Evolutionary conservation across 2,113 vertebrate genomes (phyloP), one percentile per base, ranked within the genome.

Genomic region (Gymnobelideus leadbeateri): DNA sequence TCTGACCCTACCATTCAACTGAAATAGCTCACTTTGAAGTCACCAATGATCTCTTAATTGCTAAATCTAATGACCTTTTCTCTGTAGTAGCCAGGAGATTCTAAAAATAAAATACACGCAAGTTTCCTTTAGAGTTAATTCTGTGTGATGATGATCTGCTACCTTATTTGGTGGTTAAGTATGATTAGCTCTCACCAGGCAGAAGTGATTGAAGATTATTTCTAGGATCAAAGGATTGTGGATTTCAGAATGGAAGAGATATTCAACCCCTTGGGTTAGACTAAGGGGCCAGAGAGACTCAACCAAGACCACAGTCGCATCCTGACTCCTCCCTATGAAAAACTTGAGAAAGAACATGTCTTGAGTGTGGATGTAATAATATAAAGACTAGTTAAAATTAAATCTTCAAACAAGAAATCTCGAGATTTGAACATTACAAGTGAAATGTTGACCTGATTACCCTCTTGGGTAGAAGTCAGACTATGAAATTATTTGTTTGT

Each of bases 331-430:
- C 37, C 37, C 14, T 43, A 43, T 77, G 68, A 37, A 68, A 68
- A 68, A 68, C 26, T 3, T 61, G 26, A 61, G 55, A 31, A 61
- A 28, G 25, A 68, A 8, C 37, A 7, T 77, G 5, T 77, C 14
- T 2, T 43, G 37, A n/a, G 14, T 2, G 68, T 77, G 68, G 14
- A 21, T 21, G 53, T 51, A 93, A 92, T 92, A 55, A 90, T 89
- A 54, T 50, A 61, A 51, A 50, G 46, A 89, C 46, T 89, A 50
- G 1, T 31, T 91, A 26, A 23, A 43, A 89, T 93, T 94, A 57
- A 95, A 51, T 54, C 31, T 28, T 57, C 51, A 53, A 95, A 92
- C 51, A 31, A 90, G n/a, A 51, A n/a, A 49, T 91, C 28, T 94
- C 90, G 91, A 77, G 47, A 37, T 89, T 52, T 90, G 12, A 51